Evolutionary conservation across 2,888 invertebrate genomes (phyloP).

Genomic region (Poecilus cupreus): DNA sequence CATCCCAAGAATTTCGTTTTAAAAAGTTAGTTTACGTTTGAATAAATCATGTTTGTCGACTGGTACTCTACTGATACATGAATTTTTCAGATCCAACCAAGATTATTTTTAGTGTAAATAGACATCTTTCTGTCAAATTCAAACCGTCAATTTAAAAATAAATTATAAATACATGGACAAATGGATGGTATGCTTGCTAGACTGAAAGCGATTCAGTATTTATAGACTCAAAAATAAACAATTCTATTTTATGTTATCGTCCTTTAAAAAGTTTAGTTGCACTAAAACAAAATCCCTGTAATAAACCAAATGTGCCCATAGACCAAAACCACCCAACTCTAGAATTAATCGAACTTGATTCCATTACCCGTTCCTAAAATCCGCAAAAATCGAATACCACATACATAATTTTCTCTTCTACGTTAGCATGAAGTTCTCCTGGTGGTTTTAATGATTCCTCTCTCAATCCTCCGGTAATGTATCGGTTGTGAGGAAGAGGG

Average conservation of each 20-base stretch:
- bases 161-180: too few species aligned
- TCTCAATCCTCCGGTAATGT: not conserved
- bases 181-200: too few species aligned
- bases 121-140: not conserved
- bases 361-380: too few species aligned
- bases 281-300: too few species aligned
- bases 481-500: not conserved
- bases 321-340: not conserved
- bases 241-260: not conserved
- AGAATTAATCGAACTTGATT: not conserved
- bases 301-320: too few species aligned
- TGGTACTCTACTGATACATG: not conserved
- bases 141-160: not conserved
- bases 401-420: not conserved
- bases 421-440: not conserved
- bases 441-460: not conserved
- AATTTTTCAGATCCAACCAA: slow-evolving; percentile 1
- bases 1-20: slow-evolving; percentile 15
- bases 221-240: not conserved
- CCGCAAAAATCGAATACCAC: not conserved
- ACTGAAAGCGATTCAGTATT: not conserved
- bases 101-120: not conserved
- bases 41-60: not conserved
- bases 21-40: slow-evolving; percentile 28
- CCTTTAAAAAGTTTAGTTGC: too few species aligned